phyloP scores from a whole-genome alignment of 2,888 invertebrate species.

The Torymus tubicola region DNA sequence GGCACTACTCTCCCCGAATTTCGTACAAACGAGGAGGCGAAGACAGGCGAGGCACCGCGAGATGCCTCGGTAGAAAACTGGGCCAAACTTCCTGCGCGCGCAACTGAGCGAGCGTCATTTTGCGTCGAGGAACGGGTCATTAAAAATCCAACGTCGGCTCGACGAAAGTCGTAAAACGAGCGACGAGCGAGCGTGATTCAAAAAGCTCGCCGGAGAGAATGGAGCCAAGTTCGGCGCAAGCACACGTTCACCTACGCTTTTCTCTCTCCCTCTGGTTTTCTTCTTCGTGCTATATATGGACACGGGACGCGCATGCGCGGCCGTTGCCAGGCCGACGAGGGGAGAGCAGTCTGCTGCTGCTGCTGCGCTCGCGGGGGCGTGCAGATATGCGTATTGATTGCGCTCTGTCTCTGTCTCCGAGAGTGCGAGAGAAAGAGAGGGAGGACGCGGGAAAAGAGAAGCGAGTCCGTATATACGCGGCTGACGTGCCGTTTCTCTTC shows the following conservation, averaged over 20 bases:
- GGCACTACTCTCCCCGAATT: too few species aligned
- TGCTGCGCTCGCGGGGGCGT: conserved; percentile 41
- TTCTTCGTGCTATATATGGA: too few species aligned
- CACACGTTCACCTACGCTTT: too few species aligned
- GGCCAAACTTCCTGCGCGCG: conserved; percentile 6
- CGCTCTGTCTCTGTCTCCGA: conserved; percentile 63
- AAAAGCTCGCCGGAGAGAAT: not conserved
- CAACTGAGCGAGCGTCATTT: not conserved
- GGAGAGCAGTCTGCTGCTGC: conserved; percentile 14
- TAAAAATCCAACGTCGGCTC: not conserved
- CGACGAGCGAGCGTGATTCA: too few species aligned
- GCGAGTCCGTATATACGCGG: too few species aligned
- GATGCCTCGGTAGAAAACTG: not conserved
- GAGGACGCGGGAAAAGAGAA: too few species aligned
- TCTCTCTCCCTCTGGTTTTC: too few species aligned
- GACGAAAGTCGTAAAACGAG: not conserved
- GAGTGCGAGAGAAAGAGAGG: too few species aligned
- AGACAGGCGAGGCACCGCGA: too few species aligned
- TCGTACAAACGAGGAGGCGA: too few species aligned
- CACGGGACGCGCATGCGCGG: conserved; percentile 24
- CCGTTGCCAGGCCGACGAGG: conserved; percentile 51
- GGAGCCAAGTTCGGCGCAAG: not conserved
- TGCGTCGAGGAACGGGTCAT: not conserved
- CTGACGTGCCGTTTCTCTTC: conserved; percentile 9
- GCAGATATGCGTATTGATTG: conserved; percentile 73